Base-by-base conservation (phyloP, 2,113 vertebrate species). In the Emydura subglobosa region DNA sequence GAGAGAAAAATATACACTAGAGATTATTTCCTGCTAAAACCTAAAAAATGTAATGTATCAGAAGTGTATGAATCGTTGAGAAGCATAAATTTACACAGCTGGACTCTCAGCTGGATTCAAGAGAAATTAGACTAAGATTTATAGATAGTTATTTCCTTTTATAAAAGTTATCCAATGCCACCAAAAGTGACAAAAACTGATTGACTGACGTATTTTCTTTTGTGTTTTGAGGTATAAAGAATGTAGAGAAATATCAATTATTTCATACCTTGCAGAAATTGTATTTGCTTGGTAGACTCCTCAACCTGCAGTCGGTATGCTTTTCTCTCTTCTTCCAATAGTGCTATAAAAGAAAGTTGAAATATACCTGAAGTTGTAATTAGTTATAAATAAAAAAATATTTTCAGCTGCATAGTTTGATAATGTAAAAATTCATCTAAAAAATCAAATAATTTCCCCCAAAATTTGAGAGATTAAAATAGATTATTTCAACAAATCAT, bases 261-360 rank as follows among this genome's bases (percentile, higher is more conserved):
- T n/a, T 68, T 88, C 96, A 47, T 98, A 99, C 99, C 99, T 99
- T 99, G 99, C 86, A 99, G 98, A 98, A 98, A 98, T 96, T 99
- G 99, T 97, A 99, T 99, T 98, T 99, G 99, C 98, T 99, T 99
- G 96, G 98, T 99, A 5, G 99, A 99, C 94, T 99, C 99, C 85
- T 99, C 99, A 49, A 98, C 99, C 98, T 99, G 99, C 93, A 98
- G 98, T 87, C 98, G 97, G 97, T 99, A 99, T 39, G 96, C 98
- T 98, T 98, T 99, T 97, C 99, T 99, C 98, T 99, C 99, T 94
- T 99, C 99, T 98, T 99, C 99, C 95, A 99, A 98, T 51, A 99
- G 98, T 57, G 99, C 99, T 99, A 97, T 55, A 97, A 94, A 79
- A 65, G 80, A 95, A 94, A 97, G 85, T 12, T 59, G 54, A 95